A percentile compares a stretch with the other conserved stretches of the same genome.
Conservation (phyloP, 1,140 invertebrate genomes). For the Penaeus chinensis region DNA sequence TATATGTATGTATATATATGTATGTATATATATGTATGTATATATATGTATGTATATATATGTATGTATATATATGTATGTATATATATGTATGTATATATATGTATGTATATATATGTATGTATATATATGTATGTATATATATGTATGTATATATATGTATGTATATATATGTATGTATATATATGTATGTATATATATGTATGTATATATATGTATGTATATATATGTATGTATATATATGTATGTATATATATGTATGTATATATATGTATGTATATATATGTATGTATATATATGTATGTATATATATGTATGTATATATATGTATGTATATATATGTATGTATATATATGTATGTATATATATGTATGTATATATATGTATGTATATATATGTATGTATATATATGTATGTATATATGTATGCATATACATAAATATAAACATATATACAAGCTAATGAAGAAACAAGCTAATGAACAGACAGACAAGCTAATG, state of each 20-base stretch:
- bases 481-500: too few species aligned
- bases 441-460: too few species aligned
- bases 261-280: conserved; percentile 4
- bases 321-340: neutral
- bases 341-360: too few species aligned
- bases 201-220: conserved; percentile 7
- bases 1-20: conserved; percentile 1
- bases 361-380: too few species aligned
- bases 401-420: too few species aligned
- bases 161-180: conserved; percentile 2
- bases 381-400: too few species aligned
- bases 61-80: neutral
- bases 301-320: conserved; percentile 10
- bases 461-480: too few species aligned
- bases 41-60: conserved; percentile 7
- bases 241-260: conserved; percentile 10
- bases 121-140: conserved; percentile 5
- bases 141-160: conserved; percentile 10
- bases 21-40: conserved; percentile 10
- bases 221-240: conserved; percentile 1
- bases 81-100: conserved; percentile 18
- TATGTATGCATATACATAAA: too few species aligned
- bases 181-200: conserved; percentile 10
- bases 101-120: conserved; percentile 1
- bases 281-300: neutral